Evolutionary conservation across 2,888 invertebrate species (phyloP).

Genomic region (Dryococelus australis): DNA sequence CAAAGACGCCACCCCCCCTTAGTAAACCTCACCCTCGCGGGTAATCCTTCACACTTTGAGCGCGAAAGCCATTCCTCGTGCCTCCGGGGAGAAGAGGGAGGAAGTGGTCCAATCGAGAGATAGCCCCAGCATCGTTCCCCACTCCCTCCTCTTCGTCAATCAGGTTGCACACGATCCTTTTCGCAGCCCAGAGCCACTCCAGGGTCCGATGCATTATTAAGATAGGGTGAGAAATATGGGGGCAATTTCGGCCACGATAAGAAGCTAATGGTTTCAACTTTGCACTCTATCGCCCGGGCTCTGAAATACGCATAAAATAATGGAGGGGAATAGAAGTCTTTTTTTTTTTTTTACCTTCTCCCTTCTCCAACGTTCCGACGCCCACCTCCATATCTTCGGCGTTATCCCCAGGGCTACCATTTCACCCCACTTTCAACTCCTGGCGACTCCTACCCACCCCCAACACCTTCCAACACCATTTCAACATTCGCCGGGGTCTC

Average conservation of each 20-base stretch:
- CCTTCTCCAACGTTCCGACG: no score
- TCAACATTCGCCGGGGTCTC: not conserved
- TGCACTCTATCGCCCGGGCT: slow-evolving; percentile 63
- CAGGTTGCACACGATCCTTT: slow-evolving; percentile 8
- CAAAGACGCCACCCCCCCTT: not conserved
- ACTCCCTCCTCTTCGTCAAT: slow-evolving; percentile 20
- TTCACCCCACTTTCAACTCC: slow-evolving; percentile 28
- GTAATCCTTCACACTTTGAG: slow-evolving; percentile 45
- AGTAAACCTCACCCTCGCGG: not conserved
- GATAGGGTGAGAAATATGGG: slow-evolving; percentile 62
- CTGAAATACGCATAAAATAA: slow-evolving; percentile 47
- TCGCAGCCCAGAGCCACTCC: slow-evolving; percentile 34
- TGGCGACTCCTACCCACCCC: slow-evolving; percentile 23
- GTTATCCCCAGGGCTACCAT: slow-evolving; percentile 24
- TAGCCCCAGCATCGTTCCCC: slow-evolving; percentile 29
- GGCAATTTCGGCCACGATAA: slow-evolving; percentile 63
- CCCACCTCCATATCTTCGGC: not conserved
- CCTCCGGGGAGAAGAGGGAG: slow-evolving; percentile 26
- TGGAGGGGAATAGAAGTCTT: slow-evolving; percentile 33
- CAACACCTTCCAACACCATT: slow-evolving; percentile 11
- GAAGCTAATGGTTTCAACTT: slow-evolving; percentile 67
- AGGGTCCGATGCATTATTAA: slow-evolving; percentile 61
- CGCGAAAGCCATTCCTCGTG: slow-evolving; percentile 43
- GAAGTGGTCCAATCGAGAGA: slow-evolving; percentile 39
- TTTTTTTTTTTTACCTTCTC: slow-evolving; percentile 23